Conservation (phyloP, 2,888 invertebrate species). For the Macrosiphum euphorbiae region DNA sequence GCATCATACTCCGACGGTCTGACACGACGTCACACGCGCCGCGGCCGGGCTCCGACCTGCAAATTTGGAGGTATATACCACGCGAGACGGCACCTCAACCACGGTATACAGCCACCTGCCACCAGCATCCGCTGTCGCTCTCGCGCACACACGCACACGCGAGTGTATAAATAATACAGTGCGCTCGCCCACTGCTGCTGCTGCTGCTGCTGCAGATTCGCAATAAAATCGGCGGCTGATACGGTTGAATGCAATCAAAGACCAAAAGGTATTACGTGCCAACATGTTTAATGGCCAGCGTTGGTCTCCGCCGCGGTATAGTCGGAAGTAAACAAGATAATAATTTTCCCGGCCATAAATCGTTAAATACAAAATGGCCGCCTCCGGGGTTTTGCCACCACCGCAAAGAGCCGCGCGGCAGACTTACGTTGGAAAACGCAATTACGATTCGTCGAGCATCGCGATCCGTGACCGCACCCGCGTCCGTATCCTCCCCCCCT, state of each 20-base stretch:
- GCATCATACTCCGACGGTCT: not conserved
- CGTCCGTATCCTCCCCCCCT: not conserved
- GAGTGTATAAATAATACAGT: not conserved
- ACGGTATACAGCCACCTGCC: not conserved
- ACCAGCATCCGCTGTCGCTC: not conserved
- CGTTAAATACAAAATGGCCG: slow-evolving; percentile 47
- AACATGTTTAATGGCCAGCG: slow-evolving; percentile 31
- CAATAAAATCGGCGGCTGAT: slow-evolving; percentile 32
- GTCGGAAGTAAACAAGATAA: slow-evolving; percentile 45
- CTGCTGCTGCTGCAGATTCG: not conserved
- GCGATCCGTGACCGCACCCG: slow-evolving; percentile 29
- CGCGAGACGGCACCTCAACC: not conserved
- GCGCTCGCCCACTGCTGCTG: not conserved
- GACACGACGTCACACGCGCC: too few species aligned
- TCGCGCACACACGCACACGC: not conserved
- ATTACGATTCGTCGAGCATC: slow-evolving; percentile 33
- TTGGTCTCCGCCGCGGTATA: not conserved
- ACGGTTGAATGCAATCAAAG: slow-evolving; percentile 37
- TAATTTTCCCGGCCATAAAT: slow-evolving; percentile 43
- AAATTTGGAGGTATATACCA: not conserved
- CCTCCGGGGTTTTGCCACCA: not conserved
- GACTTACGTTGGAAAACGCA: slow-evolving; percentile 30
- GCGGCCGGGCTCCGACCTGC: too few species aligned
- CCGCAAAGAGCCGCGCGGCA: not conserved
- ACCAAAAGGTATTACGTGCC: slow-evolving; percentile 26